phyloP scores from a whole-genome alignment of 2,888 invertebrate species.

The Andricus quercusramuli region DNA sequence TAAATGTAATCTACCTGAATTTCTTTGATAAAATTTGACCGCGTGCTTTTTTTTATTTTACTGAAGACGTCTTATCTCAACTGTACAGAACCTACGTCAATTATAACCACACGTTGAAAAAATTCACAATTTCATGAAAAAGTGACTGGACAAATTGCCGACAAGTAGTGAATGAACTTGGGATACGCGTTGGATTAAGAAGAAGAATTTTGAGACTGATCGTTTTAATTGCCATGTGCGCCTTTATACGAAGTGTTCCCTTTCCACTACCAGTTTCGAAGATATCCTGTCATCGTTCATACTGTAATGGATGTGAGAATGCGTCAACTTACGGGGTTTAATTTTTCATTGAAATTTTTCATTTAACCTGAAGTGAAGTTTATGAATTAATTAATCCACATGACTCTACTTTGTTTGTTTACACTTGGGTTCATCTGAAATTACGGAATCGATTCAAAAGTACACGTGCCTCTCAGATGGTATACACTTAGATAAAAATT shows the following conservation, averaged over 20 bases:
- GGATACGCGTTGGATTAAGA: slow-evolving; percentile 53
- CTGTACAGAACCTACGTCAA: background rate
- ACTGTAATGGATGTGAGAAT: slow-evolving; percentile 35
- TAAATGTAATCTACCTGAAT: slow-evolving; percentile 62
- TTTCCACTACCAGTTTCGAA: slow-evolving; percentile 54
- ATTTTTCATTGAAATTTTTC: background rate
- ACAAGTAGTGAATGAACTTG: slow-evolving; percentile 19
- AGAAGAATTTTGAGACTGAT: slow-evolving; percentile 72
- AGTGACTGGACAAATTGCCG: background rate
- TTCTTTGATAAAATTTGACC: background rate
- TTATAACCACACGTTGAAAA: background rate
- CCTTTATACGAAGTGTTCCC: slow-evolving; percentile 71
- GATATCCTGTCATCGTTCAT: slow-evolving; percentile 44
- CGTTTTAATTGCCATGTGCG: slow-evolving; percentile 75
- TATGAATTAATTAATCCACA: background rate
- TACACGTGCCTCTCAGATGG: background rate
- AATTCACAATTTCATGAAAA: background rate
- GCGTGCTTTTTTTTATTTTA: background rate
- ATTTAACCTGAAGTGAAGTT: background rate
- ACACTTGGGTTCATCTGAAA: background rate
- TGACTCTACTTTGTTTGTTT: background rate
- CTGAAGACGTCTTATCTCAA: background rate
- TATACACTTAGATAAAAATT: too few species aligned
- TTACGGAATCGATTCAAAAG: background rate
- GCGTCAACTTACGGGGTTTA: background rate